phyloP scores from a whole-genome alignment of 2,113 vertebrate genomes.

The Entelurus aequoreus region DNA sequence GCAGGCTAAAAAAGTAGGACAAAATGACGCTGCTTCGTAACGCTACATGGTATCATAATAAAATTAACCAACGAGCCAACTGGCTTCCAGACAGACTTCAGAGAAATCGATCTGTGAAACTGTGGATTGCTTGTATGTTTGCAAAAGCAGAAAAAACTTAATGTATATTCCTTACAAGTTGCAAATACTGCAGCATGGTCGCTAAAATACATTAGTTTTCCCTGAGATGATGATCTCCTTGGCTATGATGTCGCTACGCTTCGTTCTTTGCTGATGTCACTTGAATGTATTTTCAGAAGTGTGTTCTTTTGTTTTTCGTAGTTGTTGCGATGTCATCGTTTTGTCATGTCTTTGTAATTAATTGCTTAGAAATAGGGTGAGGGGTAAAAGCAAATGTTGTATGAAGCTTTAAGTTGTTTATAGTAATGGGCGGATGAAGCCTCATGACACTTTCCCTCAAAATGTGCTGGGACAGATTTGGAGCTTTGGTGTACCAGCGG shows the following conservation, averaged over 20 bases:
- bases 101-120: neutral
- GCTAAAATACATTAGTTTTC: neutral
- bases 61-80: neutral
- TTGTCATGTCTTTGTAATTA: neutral
- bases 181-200: neutral
- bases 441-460: too few species aligned
- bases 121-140: neutral
- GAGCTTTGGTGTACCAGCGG: too few species aligned
- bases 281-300: neutral
- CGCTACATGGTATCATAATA: neutral
- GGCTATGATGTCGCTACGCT: neutral
- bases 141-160: neutral
- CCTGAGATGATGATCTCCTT: neutral
- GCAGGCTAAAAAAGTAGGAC: too few species aligned
- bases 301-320: neutral
- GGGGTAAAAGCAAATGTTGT: too few species aligned
- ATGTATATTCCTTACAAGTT: neutral
- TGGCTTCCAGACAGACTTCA: neutral
- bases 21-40: neutral
- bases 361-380: neutral
- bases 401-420: too few species aligned
- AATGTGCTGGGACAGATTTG: too few species aligned
- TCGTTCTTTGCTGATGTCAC: slow-evolving; percentile 3
- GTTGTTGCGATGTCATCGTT: slow-evolving; percentile 4
- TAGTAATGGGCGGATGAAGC: too few species aligned